Evolutionary conservation across 1,140 invertebrate genomes (phyloP).

Genomic region (Drosophila nikananu): DNA sequence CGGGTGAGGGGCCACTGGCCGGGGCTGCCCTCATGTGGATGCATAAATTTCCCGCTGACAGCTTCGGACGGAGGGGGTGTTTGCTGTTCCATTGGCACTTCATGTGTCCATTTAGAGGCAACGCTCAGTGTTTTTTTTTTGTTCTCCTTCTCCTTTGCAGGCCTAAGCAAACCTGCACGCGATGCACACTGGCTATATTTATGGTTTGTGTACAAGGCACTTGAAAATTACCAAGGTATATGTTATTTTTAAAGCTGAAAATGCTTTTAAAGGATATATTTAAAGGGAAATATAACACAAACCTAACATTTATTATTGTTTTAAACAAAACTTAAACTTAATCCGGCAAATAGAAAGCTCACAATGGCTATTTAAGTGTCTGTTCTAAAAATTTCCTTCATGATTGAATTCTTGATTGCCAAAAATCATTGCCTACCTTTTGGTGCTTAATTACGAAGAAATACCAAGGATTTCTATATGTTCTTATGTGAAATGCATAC

Average conservation of each 20-base stretch:
- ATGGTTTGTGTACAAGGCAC: constrained; percentile 18
- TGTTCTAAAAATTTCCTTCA: too few relatives aligned
- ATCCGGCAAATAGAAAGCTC: too few relatives aligned
- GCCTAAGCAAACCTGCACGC: constrained; percentile 36
- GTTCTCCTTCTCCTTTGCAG: not conserved
- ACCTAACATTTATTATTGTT: not conserved
- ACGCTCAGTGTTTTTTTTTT: not conserved
- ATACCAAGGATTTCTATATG: not conserved
- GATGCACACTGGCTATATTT: constrained; percentile 37
- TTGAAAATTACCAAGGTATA: not conserved
- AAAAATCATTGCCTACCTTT: not conserved
- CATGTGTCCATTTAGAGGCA: constrained; percentile 53
- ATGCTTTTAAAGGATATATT: not conserved
- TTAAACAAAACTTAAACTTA: not conserved
- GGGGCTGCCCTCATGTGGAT: constrained; percentile 26
- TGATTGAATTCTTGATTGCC: too few relatives aligned
- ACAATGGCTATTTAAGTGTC: too few relatives aligned
- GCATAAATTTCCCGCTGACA: constrained; percentile 52
- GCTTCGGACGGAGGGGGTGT: constrained; percentile 9
- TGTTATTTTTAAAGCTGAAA: not conserved
- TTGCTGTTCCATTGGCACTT: constrained; percentile 55
- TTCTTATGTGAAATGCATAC: not conserved
- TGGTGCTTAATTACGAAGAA: too few relatives aligned
- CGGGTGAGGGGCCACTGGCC: not conserved
- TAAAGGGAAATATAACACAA: not conserved